phyloP scores from a whole-genome alignment of 2,113 vertebrate genomes.

The Strix uralensis region DNA sequence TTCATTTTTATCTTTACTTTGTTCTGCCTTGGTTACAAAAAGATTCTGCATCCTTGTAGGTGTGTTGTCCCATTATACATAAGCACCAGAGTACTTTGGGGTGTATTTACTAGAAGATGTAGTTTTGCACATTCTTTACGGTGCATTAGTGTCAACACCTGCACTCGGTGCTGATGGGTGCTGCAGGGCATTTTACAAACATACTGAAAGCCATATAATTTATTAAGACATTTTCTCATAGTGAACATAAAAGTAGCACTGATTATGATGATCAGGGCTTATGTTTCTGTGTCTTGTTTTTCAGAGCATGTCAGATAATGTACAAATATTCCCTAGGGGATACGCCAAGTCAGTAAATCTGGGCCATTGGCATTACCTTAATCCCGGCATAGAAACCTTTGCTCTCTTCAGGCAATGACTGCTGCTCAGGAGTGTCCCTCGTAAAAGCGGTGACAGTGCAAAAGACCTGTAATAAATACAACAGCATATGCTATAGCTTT shows the following conservation, averaged over 20 bases:
- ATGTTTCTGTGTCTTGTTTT: conserved; percentile 5
- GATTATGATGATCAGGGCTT: conserved; percentile 29
- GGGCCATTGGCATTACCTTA: conserved; percentile 69
- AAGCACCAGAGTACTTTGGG: not conserved
- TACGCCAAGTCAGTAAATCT: not conserved
- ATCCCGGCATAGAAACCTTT: conserved; percentile 82
- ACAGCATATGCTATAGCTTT: not conserved
- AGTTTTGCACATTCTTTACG: not conserved
- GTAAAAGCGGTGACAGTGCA: conserved; percentile 77
- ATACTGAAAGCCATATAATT: not conserved
- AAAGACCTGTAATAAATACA: conserved; percentile 72
- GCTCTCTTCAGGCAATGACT: conserved; percentile 75
- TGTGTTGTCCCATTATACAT: not conserved
- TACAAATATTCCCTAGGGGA: conserved; percentile 32
- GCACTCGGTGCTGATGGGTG: not conserved
- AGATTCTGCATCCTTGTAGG: not conserved
- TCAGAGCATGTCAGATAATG: conserved; percentile 36
- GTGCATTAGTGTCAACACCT: not conserved
- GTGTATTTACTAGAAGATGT: not conserved
- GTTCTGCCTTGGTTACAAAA: not conserved
- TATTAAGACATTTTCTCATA: conserved; percentile 14
- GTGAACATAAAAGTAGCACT: conserved; percentile 1
- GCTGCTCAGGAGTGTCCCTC: conserved; percentile 64
- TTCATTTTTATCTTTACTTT: not conserved
- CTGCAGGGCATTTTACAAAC: not conserved